A percentile compares a stretch with the other conserved stretches of the same genome.
phyloP scores from a whole-genome alignment of 1,140 invertebrate genomes.

The Drosophila seguyi region DNA sequence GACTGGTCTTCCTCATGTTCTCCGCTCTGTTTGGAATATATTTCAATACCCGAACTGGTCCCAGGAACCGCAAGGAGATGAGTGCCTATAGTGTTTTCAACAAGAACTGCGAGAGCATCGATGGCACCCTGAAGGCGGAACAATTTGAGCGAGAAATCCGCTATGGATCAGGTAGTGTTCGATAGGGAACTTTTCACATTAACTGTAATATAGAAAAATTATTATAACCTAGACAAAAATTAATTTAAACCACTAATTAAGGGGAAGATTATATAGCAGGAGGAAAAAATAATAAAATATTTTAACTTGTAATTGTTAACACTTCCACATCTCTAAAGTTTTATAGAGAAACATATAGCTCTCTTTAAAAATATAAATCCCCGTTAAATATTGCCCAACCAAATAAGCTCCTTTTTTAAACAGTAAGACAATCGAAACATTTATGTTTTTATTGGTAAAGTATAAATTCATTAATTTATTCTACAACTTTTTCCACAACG shows the following conservation, averaged over 20 bases:
- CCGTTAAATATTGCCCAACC: background rate
- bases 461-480: conserved; percentile 25
- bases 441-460: conserved; percentile 26
- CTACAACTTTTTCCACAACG: conserved; percentile 15
- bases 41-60: conserved; percentile 91
- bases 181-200: conserved; percentile 5
- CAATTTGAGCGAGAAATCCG: conserved; percentile 95
- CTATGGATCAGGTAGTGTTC: conserved; percentile 87
- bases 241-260: background rate
- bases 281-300: background rate
- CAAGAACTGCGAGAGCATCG: conserved; percentile 95
- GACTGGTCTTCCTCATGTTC: conserved; percentile 94
- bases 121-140: conserved; percentile 97
- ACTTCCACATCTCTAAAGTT: background rate
- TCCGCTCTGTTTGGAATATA: conserved; percentile 93
- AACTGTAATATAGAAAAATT: conserved; percentile 8
- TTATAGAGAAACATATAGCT: background rate
- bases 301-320: background rate
- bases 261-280: too few relatives aligned
- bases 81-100: conserved; percentile 99
- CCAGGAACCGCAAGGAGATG: conserved; percentile 90
- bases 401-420: background rate
- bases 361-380: background rate
- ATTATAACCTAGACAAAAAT: conserved; percentile 1
- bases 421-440: conserved; percentile 15